Conservation (phyloP, 2,797 vertebrate genomes). For the Yasuhikotakia modesta region DNA sequence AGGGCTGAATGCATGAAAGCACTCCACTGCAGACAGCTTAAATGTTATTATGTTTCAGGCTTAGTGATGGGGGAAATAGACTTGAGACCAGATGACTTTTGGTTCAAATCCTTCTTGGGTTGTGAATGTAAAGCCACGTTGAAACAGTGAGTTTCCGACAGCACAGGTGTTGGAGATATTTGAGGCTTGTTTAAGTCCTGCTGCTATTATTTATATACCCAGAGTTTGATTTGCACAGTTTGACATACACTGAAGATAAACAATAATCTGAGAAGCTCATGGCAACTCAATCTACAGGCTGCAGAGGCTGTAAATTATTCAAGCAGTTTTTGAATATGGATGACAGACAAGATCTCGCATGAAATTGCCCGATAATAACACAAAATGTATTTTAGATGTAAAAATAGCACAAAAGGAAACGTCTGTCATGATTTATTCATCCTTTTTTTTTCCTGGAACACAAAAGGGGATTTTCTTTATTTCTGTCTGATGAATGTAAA, state of each 20-base stretch:
- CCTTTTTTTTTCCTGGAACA: not conserved
- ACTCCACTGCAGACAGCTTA: constrained; percentile 3
- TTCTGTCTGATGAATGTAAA: not conserved
- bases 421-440: too few species aligned
- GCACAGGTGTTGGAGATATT: not conserved
- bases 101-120: constrained; percentile 22
- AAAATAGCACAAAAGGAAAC: too few species aligned
- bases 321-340: not conserved
- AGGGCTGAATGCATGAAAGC: not conserved
- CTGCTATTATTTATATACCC: not conserved
- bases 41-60: constrained; percentile 24
- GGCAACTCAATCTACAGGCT: not conserved
- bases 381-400: too few species aligned
- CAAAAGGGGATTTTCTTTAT: not conserved
- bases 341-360: not conserved
- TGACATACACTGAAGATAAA: not conserved
- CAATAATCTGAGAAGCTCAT: not conserved
- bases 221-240: constrained; percentile 21
- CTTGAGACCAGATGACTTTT: constrained; percentile 21
- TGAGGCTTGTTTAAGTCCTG: not conserved
- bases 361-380: not conserved
- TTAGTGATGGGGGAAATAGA: constrained; percentile 13
- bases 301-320: not conserved
- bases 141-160: not conserved
- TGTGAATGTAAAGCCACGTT: constrained; percentile 4